Conservation (phyloP, 2,888 invertebrate species). For the Athetis lepigone region DNA sequence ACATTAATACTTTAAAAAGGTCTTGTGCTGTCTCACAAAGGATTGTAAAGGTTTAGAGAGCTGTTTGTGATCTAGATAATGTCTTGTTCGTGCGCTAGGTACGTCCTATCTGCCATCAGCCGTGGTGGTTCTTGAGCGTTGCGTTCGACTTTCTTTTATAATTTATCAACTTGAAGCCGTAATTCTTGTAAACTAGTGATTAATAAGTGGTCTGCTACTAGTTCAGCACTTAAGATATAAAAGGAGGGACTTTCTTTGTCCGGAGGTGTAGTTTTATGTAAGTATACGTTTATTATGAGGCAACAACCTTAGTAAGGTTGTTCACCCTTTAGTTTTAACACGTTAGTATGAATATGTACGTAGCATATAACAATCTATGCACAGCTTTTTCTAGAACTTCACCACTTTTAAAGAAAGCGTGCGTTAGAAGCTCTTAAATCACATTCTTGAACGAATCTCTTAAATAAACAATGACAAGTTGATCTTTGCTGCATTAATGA, state of each 20-base stretch:
- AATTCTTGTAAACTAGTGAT: slow-evolving; percentile 18
- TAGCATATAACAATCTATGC: neutral
- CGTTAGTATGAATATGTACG: neutral
- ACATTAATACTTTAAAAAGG: slow-evolving; percentile 44
- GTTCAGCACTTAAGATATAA: slow-evolving; percentile 9
- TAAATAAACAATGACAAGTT: too few relatives aligned
- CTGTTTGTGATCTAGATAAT: slow-evolving; percentile 65
- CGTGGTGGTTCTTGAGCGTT: slow-evolving; percentile 23
- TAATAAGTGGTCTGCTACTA: slow-evolving; percentile 10
- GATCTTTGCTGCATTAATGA: too few relatives aligned
- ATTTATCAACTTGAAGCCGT: slow-evolving; percentile 17
- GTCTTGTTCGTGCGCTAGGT: slow-evolving; percentile 49
- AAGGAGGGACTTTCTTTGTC: neutral
- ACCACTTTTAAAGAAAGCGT: too few relatives aligned
- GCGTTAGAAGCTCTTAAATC: too few relatives aligned
- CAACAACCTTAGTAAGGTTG: slow-evolving; percentile 1
- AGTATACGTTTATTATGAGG: neutral
- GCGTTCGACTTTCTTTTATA: slow-evolving; percentile 19
- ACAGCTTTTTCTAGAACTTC: too few relatives aligned
- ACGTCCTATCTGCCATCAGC: slow-evolving; percentile 60
- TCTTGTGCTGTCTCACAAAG: slow-evolving; percentile 55
- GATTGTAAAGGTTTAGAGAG: slow-evolving; percentile 49
- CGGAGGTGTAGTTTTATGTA: neutral
- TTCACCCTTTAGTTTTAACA: neutral
- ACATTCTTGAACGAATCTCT: too few relatives aligned